Base-by-base conservation (phyloP, 1,140 invertebrate genomes). In the Platyscapa corneri region DNA sequence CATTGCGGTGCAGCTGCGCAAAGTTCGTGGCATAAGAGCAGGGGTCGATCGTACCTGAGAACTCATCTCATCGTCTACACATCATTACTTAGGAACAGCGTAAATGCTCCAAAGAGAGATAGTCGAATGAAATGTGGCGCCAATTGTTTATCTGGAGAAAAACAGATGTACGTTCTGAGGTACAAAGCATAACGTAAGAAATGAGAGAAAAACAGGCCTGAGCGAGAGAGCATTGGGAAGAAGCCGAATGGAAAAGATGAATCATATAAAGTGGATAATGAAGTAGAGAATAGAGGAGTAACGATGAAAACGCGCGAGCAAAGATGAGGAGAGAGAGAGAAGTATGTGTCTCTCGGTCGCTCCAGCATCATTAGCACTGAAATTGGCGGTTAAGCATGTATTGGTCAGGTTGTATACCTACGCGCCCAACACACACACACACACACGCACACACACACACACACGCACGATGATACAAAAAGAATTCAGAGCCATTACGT, bases 111-210 rank as follows among this genome's bases (percentile, higher is more conserved):
- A 37, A 7, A 14, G 16, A 53, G 49, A 53, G n/a, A n/a, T n/a
- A n/a, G n/a, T n/a, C n/a, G n/a, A n/a, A n/a, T n/a, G n/a, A n/a
- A n/a, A 67, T 16, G 20, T 67, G 42, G 81, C 7, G 82, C 72
- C 82, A 65, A 83, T 72, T 83, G 72, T 76, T 76, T 65, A 76
- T 72, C 49, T 34, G 56, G 12, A 6, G 75, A 39, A 72, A 65
- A 84, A 78, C 60, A 67, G 60, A 84, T 67, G 82, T 42, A 46
- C 34, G 18, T 60, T 20, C 46, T 30, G 6, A 30, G 8, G 46
- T 32, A 46, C 78, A 60, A 80, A 6, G 37, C 39, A 39, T 20
- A 72, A 46, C 39, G 34, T 6, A 1, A 49, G 46, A 46, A 16
- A 49, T 18, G 46, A 42, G 56, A 83, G 37, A 83, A 5, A 64